Conservation (phyloP, 2,888 invertebrate genomes). For the Gasteruption jaculator region DNA sequence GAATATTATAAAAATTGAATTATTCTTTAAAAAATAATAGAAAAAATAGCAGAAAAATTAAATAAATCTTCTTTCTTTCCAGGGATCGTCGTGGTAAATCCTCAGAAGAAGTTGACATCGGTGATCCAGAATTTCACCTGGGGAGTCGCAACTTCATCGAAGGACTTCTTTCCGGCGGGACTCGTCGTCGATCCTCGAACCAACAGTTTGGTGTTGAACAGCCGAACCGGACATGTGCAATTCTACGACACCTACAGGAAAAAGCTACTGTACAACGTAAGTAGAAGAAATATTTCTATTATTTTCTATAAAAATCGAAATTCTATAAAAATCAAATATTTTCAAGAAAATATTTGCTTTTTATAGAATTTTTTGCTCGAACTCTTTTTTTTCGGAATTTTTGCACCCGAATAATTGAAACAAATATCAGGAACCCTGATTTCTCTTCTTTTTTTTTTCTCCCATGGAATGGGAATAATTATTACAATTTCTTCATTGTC, state of each 20-base stretch:
- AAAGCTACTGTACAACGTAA: conserved; percentile 68
- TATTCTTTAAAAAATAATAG: too few relatives aligned
- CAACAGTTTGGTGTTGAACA: conserved; percentile 66
- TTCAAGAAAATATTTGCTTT: background rate
- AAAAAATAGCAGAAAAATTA: too few relatives aligned
- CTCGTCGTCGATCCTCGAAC: conserved; percentile 62
- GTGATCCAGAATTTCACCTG: conserved; percentile 67
- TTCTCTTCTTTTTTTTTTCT: too few relatives aligned
- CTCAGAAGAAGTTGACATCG: conserved; percentile 55
- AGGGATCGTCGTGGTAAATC: conserved; percentile 57
- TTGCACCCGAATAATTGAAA: conserved; percentile 5
- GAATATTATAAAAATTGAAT: background rate
- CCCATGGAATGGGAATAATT: conserved; percentile 12
- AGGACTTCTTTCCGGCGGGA: conserved; percentile 57
- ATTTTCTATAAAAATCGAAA: background rate
- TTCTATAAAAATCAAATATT: background rate
- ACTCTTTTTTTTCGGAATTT: conserved; percentile 10
- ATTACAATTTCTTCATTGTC: too few relatives aligned
- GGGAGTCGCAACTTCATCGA: conserved; percentile 51
- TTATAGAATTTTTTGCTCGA: conserved; percentile 5
- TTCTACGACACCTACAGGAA: conserved; percentile 66
- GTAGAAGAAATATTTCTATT: too few relatives aligned
- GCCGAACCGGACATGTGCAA: conserved; percentile 70
- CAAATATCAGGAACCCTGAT: background rate
- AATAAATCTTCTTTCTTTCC: conserved; percentile 13